These are phyloP conservation scores for Plemyria rubiginata DNA, from an alignment of 2,888 invertebrate species.

Conservation along the genomic window DNA sequence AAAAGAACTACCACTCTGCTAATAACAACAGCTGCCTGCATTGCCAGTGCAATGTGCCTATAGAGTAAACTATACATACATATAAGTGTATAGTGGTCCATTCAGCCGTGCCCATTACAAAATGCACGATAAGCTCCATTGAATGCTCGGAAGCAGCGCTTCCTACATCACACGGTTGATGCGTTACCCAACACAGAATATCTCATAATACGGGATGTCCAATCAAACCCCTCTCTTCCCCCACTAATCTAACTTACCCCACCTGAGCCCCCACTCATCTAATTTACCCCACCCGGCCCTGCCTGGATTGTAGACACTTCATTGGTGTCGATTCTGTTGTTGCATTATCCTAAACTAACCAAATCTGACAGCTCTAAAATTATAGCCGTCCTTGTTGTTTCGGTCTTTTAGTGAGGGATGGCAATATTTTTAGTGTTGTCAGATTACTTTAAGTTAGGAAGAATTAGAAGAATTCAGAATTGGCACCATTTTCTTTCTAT, in stretches of 20 bases:
- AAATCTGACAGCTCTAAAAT: no score
- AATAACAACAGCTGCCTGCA: no score
- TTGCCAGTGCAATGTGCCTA: not conserved
- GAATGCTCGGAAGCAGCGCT: conserved; percentile 51
- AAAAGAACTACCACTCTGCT: no score
- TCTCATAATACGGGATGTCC: not conserved
- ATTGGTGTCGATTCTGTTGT: no score
- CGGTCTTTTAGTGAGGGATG: no score
- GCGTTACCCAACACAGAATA: conserved; percentile 42
- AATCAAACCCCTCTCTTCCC: not conserved
- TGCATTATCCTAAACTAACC: no score
- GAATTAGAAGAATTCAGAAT: no score
- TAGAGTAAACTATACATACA: no score
- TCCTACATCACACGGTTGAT: conserved; percentile 46
- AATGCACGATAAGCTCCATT: conserved; percentile 46
- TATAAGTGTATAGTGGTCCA: conserved; percentile 8
- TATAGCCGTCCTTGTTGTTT: no score
- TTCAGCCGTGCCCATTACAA: conserved; percentile 32
- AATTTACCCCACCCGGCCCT: not conserved
- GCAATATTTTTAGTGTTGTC: no score
- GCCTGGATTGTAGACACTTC: not conserved
- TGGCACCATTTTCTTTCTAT: no score
- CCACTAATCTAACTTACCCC: not conserved
- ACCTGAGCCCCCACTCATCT: not conserved
- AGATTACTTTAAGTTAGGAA: no score